A percentile compares a stretch with the other conserved stretches of the same genome.
These are phyloP conservation scores for Avahi laniger DNA, from an alignment of 2,797 vertebrate species.

Conservation along the genomic window DNA sequence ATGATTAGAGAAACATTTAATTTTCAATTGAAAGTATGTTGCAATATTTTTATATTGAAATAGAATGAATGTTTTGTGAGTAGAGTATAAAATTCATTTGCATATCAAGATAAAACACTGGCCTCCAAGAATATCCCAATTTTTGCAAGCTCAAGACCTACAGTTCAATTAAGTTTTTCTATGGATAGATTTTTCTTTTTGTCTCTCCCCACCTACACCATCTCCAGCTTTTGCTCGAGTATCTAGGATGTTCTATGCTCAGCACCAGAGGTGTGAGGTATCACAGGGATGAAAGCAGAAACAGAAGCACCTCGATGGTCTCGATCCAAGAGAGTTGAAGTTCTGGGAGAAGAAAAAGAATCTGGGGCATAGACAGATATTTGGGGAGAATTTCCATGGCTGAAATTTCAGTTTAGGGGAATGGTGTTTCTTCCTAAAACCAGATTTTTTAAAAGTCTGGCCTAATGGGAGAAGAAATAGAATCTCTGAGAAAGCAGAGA, in stretches of 20 bases:
- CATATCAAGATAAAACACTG: background rate
- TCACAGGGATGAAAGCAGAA: background rate
- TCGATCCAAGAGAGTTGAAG: background rate
- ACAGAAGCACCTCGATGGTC: background rate
- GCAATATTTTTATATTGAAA: background rate
- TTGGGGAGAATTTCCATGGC: background rate
- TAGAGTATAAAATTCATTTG: background rate
- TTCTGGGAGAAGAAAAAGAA: background rate
- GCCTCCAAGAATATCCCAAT: background rate
- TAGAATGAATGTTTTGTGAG: background rate
- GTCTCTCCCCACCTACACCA: background rate
- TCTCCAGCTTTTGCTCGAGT: background rate
- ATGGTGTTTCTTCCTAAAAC: background rate
- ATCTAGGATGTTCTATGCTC: background rate
- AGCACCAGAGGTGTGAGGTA: background rate
- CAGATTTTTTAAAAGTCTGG: background rate
- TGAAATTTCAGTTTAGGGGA: background rate
- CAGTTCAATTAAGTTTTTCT: background rate
- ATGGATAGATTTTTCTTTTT: background rate
- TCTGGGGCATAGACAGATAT: background rate
- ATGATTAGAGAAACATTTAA: background rate
- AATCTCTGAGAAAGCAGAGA: background rate
- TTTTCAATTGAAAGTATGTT: background rate
- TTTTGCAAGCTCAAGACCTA: background rate
- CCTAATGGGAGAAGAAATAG: background rate